Conservation (phyloP, 2,113 vertebrate species). For the Phrynocephalus versicolor region DNA sequence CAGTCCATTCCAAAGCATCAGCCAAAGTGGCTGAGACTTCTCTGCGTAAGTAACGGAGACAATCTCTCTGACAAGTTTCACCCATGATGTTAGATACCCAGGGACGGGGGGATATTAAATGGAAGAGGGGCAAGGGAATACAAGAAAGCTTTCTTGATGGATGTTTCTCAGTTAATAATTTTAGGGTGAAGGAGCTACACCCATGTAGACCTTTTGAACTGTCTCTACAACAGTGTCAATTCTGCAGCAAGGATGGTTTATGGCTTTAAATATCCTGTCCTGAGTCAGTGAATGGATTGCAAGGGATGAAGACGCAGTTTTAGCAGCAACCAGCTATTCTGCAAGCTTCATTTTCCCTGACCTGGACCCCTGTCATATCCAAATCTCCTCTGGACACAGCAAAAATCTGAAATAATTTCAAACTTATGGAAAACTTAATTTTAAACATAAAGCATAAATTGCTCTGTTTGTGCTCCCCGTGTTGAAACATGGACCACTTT, state of each 20-base stretch:
- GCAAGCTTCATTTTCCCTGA: not conserved
- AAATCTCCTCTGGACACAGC: not conserved
- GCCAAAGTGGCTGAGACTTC: not conserved
- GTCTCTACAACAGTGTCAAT: not conserved
- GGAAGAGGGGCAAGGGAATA: not conserved
- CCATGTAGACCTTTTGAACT: not conserved
- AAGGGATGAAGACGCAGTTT: not conserved
- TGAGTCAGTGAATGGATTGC: not conserved
- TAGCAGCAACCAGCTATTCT: not conserved
- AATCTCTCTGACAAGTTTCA: not conserved
- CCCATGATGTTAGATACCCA: not conserved
- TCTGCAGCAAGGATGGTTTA: not conserved
- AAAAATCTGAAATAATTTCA: not conserved
- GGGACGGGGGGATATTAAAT: not conserved
- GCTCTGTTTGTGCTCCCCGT: not conserved
- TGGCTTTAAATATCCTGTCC: slow-evolving; percentile 4
- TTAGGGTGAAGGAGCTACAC: not conserved
- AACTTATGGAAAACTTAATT: not conserved
- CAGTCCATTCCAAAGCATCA: not conserved
- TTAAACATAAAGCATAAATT: not conserved
- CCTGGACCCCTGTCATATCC: not conserved
- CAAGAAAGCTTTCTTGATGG: not conserved
- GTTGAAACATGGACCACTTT: not conserved
- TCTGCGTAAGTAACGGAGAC: too few species aligned
- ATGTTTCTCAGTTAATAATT: not conserved